Percentiles rank a stretch among this genome's conserved stretches.
Conservation (phyloP, 2,113 vertebrate genomes). For the Solenodon paradoxus region DNA sequence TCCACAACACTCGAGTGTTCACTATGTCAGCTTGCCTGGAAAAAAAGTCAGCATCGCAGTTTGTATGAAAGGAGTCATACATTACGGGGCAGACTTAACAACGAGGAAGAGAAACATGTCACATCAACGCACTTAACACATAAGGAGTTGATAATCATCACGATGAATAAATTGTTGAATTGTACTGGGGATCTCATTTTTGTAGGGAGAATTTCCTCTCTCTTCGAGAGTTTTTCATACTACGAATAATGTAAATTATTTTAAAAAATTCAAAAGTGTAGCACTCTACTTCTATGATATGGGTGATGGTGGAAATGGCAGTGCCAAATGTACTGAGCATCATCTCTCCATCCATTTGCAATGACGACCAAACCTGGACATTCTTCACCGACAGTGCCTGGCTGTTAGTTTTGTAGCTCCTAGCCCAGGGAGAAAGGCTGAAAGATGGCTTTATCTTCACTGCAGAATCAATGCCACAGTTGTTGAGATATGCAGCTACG, state of each 20-base stretch:
- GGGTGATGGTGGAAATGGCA: neutral
- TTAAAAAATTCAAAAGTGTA: neutral
- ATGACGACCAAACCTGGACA: accelerated
- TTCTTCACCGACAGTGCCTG: neutral
- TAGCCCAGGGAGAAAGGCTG: neutral
- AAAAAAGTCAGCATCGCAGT: neutral
- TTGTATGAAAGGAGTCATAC: neutral
- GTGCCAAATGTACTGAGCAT: neutral
- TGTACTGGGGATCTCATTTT: neutral
- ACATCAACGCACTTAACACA: neutral
- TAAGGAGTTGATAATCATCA: neutral
- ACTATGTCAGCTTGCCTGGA: neutral
- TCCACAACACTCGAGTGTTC: neutral
- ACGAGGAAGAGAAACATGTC: neutral
- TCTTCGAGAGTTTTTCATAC: neutral
- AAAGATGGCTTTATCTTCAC: neutral
- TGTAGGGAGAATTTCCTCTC: neutral
- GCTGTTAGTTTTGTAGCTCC: neutral
- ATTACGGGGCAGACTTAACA: neutral
- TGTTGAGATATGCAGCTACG: neutral
- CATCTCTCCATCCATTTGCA: neutral
- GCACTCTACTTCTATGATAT: neutral
- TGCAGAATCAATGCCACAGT: neutral
- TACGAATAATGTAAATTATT: neutral
- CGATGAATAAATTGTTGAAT: neutral